phyloP scores from a whole-genome alignment of 2,113 vertebrate genomes.

The Hippocampus barbouri region DNA sequence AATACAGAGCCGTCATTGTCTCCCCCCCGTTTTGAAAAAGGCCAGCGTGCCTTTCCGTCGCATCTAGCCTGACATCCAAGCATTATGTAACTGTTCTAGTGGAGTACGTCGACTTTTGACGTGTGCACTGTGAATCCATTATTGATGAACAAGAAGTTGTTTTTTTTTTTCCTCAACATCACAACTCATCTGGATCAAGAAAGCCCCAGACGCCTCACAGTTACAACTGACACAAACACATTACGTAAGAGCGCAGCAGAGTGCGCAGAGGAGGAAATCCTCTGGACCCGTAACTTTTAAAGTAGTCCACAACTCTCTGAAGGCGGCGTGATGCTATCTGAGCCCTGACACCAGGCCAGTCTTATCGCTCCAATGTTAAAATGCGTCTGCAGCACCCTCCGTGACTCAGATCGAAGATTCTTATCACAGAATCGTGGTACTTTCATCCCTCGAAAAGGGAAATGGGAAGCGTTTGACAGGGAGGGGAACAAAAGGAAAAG shows the following conservation, averaged over 20 bases:
- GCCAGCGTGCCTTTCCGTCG: conserved; percentile 15
- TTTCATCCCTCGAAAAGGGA: background rate
- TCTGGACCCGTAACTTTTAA: conserved; percentile 27
- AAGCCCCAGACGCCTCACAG: conserved; percentile 17
- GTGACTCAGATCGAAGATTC: conserved; percentile 10
- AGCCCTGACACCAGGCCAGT: conserved; percentile 6
- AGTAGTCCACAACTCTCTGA: conserved; percentile 20
- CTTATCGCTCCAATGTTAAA: conserved; percentile 19
- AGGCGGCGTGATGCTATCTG: conserved; percentile 30
- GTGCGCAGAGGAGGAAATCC: conserved; percentile 27
- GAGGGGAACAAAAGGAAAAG: background rate
- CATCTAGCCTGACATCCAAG: conserved; percentile 22
- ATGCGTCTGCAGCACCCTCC: conserved; percentile 13
- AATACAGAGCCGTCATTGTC: conserved; percentile 45
- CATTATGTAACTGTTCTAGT: conserved; percentile 49
- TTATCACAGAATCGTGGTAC: conserved; percentile 10
- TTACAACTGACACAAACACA: background rate
- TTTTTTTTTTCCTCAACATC: conserved; percentile 27
- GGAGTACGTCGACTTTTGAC: background rate
- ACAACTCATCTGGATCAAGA: conserved; percentile 34
- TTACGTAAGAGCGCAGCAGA: conserved; percentile 41
- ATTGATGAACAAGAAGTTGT: conserved; percentile 47
- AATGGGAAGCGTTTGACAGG: background rate
- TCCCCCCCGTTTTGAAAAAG: conserved; percentile 18
- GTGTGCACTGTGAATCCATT: conserved; percentile 33